phyloP scores from a whole-genome alignment of 1,140 invertebrate species.

The Eriocheir sinensis region DNA sequence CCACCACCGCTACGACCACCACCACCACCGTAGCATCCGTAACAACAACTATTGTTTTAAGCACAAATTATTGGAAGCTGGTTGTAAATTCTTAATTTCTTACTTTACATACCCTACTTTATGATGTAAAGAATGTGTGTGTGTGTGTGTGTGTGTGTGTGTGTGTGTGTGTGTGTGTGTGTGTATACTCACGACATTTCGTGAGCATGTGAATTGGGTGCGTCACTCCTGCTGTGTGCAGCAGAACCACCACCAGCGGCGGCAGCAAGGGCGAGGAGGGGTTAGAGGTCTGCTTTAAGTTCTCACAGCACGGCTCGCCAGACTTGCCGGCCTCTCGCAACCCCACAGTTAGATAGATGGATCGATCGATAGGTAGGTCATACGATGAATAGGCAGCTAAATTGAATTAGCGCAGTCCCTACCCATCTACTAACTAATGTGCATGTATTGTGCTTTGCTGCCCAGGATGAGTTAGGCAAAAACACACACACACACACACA shows the following conservation, averaged over 20 bases:
- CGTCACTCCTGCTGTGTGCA: not conserved
- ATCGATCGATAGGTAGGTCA: constrained; percentile 35
- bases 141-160: too few relatives aligned
- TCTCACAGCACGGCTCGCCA: constrained; percentile 17
- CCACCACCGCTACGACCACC: not conserved
- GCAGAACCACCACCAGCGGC: not conserved
- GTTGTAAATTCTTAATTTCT: not conserved
- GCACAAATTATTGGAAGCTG: not conserved
- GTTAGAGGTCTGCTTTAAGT: constrained; percentile 24
- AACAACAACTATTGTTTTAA: not conserved
- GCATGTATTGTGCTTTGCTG: too few relatives aligned
- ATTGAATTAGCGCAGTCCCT: not conserved
- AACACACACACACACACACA: not conserved
- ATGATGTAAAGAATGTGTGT: too few relatives aligned
- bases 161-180: constrained; percentile 15
- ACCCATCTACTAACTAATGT: too few relatives aligned
- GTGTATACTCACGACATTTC: not conserved
- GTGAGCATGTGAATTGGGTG: not conserved
- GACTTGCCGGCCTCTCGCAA: constrained; percentile 18
- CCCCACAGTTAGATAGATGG: not conserved
- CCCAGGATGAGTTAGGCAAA: too few relatives aligned
- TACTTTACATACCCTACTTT: not conserved
- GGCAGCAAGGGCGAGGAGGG: constrained; percentile 9
- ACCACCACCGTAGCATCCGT: not conserved
- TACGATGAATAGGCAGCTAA: not conserved